Conservation (phyloP, 2,113 vertebrate species). For the Ibidorhyncha struthersii region DNA sequence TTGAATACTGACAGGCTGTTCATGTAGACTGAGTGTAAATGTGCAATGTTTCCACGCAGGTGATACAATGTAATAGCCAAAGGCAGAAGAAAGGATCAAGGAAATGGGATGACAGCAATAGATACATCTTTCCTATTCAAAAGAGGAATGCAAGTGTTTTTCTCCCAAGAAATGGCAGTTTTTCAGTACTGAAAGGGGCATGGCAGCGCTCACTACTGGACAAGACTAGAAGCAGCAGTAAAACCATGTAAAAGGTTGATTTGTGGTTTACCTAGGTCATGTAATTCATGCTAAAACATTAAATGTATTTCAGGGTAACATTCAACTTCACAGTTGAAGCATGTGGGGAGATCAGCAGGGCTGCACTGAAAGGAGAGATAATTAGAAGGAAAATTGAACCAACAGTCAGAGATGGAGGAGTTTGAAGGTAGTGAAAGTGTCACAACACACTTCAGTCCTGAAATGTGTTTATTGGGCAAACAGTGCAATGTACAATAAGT, state of each 20-base stretch:
- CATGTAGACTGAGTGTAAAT: neutral
- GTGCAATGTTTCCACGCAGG: neutral
- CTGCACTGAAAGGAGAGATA: neutral
- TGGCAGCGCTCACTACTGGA: neutral
- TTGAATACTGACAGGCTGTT: neutral
- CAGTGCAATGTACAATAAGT: neutral
- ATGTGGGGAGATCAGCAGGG: neutral
- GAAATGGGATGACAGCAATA: neutral
- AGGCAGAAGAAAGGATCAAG: neutral
- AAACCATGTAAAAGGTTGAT: neutral
- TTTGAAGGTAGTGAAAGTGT: fast-evolving
- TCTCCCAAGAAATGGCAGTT: neutral
- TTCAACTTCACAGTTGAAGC: neutral
- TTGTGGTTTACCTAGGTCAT: neutral
- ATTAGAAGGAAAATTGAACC: neutral
- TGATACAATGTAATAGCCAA: neutral
- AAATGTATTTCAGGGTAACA: neutral
- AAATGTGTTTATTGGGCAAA: neutral
- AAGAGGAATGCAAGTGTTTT: neutral
- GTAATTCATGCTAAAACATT: neutral
- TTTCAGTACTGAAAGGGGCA: neutral
- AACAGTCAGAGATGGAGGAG: neutral
- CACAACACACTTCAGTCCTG: neutral
- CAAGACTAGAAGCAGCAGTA: neutral
- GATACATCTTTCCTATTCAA: neutral